Evolutionary conservation across 2,888 invertebrate genomes (phyloP).

Genomic region (Branchipolynoe longqiensis): DNA sequence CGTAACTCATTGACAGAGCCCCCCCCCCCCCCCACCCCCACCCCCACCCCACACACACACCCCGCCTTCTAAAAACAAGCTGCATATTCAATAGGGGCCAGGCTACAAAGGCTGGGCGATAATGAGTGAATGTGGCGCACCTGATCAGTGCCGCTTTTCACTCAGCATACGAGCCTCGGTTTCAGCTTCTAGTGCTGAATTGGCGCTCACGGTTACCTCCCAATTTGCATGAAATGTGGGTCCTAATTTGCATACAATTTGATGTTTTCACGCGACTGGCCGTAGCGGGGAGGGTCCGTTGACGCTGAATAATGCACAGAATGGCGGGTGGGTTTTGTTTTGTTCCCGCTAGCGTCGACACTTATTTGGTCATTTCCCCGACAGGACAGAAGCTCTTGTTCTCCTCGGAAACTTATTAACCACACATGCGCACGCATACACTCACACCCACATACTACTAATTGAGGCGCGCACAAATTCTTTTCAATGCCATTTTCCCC

Average conservation of each 20-base stretch:
- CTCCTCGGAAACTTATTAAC: too few relatives aligned
- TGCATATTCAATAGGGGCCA: constrained; percentile 1
- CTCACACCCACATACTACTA: too few relatives aligned
- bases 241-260: constrained; percentile 16
- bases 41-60: neutral
- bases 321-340: too few relatives aligned
- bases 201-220: neutral
- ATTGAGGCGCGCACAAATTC: too few relatives aligned
- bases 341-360: too few relatives aligned
- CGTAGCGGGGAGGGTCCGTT: neutral
- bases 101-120: constrained; percentile 2
- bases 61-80: too few relatives aligned
- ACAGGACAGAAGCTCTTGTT: too few relatives aligned
- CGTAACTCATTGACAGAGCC: too few relatives aligned
- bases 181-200: neutral
- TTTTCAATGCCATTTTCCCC: too few relatives aligned
- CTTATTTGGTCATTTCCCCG: too few relatives aligned
- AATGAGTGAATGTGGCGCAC: neutral
- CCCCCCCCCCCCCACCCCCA: too few relatives aligned
- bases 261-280: neutral
- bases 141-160: constrained; percentile 16
- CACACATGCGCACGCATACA: too few relatives aligned
- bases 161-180: neutral
- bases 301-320: neutral
- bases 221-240: neutral